Base-by-base conservation (phyloP, 2,113 vertebrate species). In the Hydrolagus affinis region DNA sequence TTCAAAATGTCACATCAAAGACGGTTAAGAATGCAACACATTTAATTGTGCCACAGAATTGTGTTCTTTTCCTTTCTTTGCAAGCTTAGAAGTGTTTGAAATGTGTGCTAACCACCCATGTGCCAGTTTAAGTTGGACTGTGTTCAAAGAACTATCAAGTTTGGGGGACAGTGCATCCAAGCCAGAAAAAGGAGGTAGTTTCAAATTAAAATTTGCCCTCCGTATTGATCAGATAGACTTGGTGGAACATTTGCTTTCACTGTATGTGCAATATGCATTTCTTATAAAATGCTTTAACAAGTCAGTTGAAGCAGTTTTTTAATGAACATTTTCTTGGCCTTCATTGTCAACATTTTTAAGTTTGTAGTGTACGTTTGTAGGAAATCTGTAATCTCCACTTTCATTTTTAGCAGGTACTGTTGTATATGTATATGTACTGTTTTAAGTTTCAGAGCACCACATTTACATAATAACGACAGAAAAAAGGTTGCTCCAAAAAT, bases 381-480 rank as follows among this genome's bases (percentile, higher is more conserved):
- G 91, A 95, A 92, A 87, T 93, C 93, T 95, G 90, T 96, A 95
- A 94, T 91, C 90, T 91, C 96, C 97, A 97, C 96, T 86, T 92
- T 96, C 93, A 93, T 98, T 97, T n/a, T 97, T 97, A 97, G 95
- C 96, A 97, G 97, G 97, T 99, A 98, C 97, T 96, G 96, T 93
- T 92, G 90, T 90, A 90, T 92, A 89, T 93, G 91, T 96, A 94
- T 93, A 93, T 91, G 91, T 93, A 92, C 94, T 92, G 94, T 96
- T 93, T 96, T 96, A 94, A 95, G 93, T 94, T 93, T 93, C 90
- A 93, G 93, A 95, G 91, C 94, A 96, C 94, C 95, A 96, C 94
- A 93, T 95, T 97, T 96, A 95, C 95, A 91, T 95, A 93, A 83
- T 66, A 25, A 94, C 96, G 98, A 95, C 94, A 93, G 93, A 94